Evolutionary conservation across 2,888 invertebrate species (phyloP), one percentile per base, ranked within the genome.

Genomic region (Diarsia brunnea): DNA sequence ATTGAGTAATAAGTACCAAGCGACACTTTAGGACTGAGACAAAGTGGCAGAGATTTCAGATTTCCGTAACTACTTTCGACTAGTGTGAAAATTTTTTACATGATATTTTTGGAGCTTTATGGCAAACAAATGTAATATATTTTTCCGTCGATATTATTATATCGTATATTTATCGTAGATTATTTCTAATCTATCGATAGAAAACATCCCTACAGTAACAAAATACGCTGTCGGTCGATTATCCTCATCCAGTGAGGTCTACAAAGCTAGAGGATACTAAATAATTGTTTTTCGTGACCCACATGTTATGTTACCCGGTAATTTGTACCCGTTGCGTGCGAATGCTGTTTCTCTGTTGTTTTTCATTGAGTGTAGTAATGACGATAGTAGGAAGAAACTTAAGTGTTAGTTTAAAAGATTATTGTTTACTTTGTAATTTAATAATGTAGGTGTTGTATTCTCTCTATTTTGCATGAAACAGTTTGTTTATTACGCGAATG

Each of bases 281-380:
- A 77, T 92, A 91, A 92, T 92, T 92, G 90, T 89, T 89, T 89
- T 90, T 91, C 90, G 90, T 91, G 91, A 90, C 88, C 89, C 87
- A 90, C 86, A 87, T 82, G 80, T 84, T 74, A 78, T 68, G 78
- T 75, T 65, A 43, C 58, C 67, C 16, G 55, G 81, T 83, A 82
- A 83, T 86, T 87, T 78, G 51, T 60, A 69, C n/a, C 51, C 45
- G n/a, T 65, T 70, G 76, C 86, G 87, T 84, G 86, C 74, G 68
- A 19, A 81, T 31, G 47, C 12, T 53, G 24, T 12, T 38, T 73
- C 61, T 24, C 27, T 55, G 14, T 74, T 45, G 43, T 60, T 77
- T 81, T 75, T 71, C 38, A 21, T 60, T 43, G 38, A n/a, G 12
- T 27, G 14, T 51, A 38, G 47, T 69, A 66, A 72, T 69, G 14